Conservation (phyloP, 2,888 invertebrate species). For the Acleris holmiana region DNA sequence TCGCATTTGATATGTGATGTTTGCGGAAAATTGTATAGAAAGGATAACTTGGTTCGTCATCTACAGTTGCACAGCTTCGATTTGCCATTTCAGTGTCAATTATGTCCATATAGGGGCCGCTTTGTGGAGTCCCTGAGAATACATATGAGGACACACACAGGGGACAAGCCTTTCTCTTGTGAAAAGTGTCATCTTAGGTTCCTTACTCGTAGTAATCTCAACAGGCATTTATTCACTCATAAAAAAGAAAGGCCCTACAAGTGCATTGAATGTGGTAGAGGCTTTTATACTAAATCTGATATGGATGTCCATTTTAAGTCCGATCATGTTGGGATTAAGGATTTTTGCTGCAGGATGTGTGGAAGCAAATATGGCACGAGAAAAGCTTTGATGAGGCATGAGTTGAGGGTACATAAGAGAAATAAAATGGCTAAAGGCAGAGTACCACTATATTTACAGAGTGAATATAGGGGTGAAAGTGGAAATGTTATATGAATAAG, state of each 20-base stretch:
- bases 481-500: background rate
- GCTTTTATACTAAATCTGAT: constrained; percentile 60
- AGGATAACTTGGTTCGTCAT: constrained; percentile 62
- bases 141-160: constrained; percentile 63
- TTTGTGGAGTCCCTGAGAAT: constrained; percentile 61
- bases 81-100: constrained; percentile 60
- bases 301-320: constrained; percentile 60
- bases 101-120: constrained; percentile 63
- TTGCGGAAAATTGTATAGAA: constrained; percentile 63
- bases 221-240: constrained; percentile 64
- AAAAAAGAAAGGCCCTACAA: constrained; percentile 59
- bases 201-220: constrained; percentile 64
- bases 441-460: constrained; percentile 66
- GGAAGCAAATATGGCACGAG: constrained; percentile 64
- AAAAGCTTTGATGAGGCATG: constrained; percentile 66
- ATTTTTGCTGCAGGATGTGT: constrained; percentile 59
- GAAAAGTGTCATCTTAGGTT: constrained; percentile 59
- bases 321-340: constrained; percentile 63
- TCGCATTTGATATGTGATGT: constrained; percentile 62
- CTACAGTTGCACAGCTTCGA: constrained; percentile 57
- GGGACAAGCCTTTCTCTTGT: constrained; percentile 64
- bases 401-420: constrained; percentile 64
- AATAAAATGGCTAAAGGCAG: constrained; percentile 65
- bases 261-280: constrained; percentile 60
- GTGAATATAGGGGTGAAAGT: constrained; percentile 49